These are phyloP conservation scores for Salticus scenicus DNA, from an alignment of 2,888 invertebrate species.

Conservation along the genomic window DNA sequence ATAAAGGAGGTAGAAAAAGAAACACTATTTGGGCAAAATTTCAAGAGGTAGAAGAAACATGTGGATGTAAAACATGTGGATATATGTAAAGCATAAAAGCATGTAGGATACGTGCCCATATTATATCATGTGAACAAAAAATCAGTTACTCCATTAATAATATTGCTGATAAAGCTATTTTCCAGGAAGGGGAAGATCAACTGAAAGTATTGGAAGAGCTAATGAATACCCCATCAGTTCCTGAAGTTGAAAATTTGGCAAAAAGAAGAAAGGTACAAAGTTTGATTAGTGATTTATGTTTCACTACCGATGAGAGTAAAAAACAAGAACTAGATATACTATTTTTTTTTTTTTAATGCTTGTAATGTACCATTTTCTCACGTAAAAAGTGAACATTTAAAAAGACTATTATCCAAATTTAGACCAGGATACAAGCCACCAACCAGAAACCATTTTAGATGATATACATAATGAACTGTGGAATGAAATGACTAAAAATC, in stretches of 20 bases:
- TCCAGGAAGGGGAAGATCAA: not conserved
- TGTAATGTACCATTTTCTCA: conserved; percentile 2
- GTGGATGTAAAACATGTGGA: not conserved
- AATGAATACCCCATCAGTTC: conserved; percentile 7
- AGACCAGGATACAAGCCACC: conserved; percentile 1
- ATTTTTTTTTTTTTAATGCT: not conserved
- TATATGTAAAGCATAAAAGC: not conserved
- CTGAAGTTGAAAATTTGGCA: not conserved
- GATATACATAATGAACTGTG: not conserved
- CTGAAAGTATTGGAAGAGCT: not conserved
- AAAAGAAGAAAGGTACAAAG: conserved; percentile 1
- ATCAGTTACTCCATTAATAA: not conserved
- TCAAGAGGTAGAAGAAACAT: conserved; percentile 10
- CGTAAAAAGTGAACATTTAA: not conserved
- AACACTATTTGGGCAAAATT: conserved; percentile 9
- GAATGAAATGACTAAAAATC: not conserved
- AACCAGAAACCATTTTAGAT: conserved; percentile 6
- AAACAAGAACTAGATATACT: not conserved
- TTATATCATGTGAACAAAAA: not conserved
- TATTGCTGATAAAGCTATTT: conserved; percentile 11
- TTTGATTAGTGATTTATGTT: not conserved
- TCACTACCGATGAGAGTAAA: not conserved
- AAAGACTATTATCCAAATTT: not conserved
- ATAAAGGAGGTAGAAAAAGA: conserved; percentile 8
- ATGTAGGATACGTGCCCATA: not conserved